Percentiles rank a stretch among this genome's conserved stretches.
Evolutionary conservation across 92 coral and sea anemone genomes (phyloP).

Genomic region (Bergia puertoricense): DNA sequence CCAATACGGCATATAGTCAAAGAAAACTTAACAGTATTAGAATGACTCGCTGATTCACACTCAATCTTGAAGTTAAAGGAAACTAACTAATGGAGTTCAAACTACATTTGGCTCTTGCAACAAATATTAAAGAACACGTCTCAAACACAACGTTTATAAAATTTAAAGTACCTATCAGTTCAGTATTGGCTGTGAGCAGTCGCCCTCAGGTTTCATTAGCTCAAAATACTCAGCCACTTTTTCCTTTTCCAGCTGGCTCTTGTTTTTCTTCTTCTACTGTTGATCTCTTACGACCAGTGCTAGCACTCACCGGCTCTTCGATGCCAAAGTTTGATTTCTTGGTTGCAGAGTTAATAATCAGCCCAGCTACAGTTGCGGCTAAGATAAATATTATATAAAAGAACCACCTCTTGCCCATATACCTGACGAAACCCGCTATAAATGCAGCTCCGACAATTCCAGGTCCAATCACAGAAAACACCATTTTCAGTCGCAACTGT

Average conservation of each 20-base stretch:
- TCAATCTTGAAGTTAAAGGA: too few relatives aligned
- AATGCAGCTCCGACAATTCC: slow-evolving; percentile 29
- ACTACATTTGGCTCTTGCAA: too few relatives aligned
- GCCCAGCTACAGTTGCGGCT: slow-evolving; percentile 3
- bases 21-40: too few relatives aligned
- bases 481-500: background rate
- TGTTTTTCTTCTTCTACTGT: background rate
- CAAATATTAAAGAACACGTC: too few relatives aligned
- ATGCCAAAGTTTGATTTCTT: background rate
- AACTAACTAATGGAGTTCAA: too few relatives aligned
- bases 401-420: slow-evolving; percentile 16
- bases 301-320: background rate
- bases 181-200: background rate
- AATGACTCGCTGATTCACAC: too few relatives aligned
- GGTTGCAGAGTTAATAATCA: slow-evolving; percentile 6
- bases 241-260: background rate
- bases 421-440: slow-evolving; percentile 1
- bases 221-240: background rate
- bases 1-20: too few relatives aligned
- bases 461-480: slow-evolving; percentile 21
- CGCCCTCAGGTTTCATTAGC: background rate
- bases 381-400: background rate
- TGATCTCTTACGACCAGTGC: slow-evolving; percentile 6
- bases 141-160: too few relatives aligned
- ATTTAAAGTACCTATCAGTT: background rate